phyloP scores from a whole-genome alignment of 2,888 invertebrate genomes.

The Tineola bisselliella region DNA sequence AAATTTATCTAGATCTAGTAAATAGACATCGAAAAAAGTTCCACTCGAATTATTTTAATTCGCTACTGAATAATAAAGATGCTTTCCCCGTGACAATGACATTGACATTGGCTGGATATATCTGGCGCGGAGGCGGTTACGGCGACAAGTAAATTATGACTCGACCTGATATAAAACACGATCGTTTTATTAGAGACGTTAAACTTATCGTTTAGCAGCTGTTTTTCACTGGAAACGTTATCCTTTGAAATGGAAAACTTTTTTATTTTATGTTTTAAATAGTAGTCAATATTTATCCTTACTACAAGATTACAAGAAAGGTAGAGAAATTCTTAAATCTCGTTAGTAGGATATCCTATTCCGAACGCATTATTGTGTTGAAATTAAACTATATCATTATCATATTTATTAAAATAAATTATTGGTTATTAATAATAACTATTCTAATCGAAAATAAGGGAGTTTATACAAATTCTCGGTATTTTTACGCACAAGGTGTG shows the following conservation, averaged over 20 bases:
- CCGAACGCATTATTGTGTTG: too few relatives aligned
- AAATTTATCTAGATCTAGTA: too few relatives aligned
- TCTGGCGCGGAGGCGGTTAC: neutral
- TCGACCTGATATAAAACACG: neutral
- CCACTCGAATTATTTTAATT: neutral
- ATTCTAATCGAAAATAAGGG: neutral
- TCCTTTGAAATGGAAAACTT: too few relatives aligned
- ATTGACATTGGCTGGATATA: conserved; percentile 39
- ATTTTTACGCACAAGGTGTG: neutral
- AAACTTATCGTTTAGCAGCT: neutral
- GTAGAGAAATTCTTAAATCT: too few relatives aligned
- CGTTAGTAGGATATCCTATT: too few relatives aligned
- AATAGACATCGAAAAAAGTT: too few relatives aligned
- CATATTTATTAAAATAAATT: too few relatives aligned
- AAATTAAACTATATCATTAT: too few relatives aligned
- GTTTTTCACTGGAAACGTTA: neutral
- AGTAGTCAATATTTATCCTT: too few relatives aligned
- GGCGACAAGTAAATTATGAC: neutral
- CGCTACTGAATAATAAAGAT: neutral
- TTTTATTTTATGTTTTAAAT: too few relatives aligned
- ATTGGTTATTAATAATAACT: neutral
- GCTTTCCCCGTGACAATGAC: conserved; percentile 32
- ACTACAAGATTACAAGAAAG: too few relatives aligned
- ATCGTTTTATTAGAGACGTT: neutral
- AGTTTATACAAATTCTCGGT: neutral